These are phyloP conservation scores for Chloropsis cyanopogon DNA, from an alignment of 2,113 vertebrate genomes.

Conservation along the genomic window DNA sequence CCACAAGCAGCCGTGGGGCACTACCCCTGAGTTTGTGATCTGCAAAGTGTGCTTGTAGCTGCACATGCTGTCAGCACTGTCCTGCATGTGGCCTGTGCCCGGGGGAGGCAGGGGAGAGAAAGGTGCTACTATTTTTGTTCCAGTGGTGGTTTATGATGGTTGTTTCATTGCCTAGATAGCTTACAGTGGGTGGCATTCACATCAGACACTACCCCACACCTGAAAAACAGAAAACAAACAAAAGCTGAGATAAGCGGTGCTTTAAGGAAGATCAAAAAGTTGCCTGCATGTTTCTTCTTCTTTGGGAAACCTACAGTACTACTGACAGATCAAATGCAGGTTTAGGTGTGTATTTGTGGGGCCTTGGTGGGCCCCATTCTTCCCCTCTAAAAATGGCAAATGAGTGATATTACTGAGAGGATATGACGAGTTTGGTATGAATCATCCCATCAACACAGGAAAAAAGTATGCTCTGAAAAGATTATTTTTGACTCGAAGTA, in stretches of 20 bases:
- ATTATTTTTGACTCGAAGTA: background rate
- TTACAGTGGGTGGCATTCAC: slow-evolving; percentile 44
- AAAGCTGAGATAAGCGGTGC: slow-evolving; percentile 5
- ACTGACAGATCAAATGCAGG: background rate
- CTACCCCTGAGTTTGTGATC: background rate
- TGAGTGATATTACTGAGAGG: background rate
- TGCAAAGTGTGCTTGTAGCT: background rate
- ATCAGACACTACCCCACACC: slow-evolving; percentile 22
- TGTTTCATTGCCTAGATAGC: background rate
- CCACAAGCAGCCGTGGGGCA: background rate
- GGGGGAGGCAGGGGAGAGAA: background rate
- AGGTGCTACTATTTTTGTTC: slow-evolving; percentile 39
- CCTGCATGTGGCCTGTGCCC: background rate
- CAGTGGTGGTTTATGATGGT: background rate
- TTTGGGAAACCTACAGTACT: background rate
- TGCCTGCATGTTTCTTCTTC: background rate
- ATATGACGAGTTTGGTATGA: background rate
- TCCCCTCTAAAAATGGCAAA: background rate
- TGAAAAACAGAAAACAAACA: slow-evolving; percentile 54
- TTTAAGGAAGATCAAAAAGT: slow-evolving; percentile 54
- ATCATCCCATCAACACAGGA: background rate
- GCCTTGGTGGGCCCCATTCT: background rate
- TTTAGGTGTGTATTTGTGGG: background rate
- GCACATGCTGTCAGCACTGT: background rate
- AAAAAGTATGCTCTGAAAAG: background rate